Conservation (phyloP, 2,797 vertebrate species). For the Phoxinus dragarum region DNA sequence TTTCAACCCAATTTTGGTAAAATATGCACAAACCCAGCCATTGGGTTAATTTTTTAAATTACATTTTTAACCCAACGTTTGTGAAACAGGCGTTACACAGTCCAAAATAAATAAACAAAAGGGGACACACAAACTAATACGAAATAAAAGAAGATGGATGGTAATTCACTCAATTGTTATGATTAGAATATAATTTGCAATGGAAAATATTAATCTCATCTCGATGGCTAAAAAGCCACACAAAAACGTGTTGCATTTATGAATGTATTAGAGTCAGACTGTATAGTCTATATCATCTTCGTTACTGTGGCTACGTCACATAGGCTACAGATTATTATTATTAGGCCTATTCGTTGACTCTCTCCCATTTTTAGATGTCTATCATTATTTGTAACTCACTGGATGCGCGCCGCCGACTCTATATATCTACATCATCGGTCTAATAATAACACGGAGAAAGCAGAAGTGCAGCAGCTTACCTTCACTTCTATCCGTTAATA, state of each 20-base stretch:
- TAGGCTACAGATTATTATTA: neutral
- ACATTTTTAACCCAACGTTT: too few species aligned
- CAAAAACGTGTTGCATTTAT: neutral
- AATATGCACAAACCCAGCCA: too few species aligned
- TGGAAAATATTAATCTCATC: neutral
- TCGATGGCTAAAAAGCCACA: neutral
- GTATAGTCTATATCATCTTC: neutral
- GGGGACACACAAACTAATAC: neutral
- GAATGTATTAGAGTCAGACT: neutral
- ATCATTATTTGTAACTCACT: neutral
- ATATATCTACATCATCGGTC: neutral
- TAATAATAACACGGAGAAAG: neutral
- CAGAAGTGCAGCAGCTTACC: conserved; percentile 5
- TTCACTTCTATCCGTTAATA: neutral
- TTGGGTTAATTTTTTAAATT: too few species aligned
- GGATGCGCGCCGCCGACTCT: neutral
- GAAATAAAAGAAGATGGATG: neutral
- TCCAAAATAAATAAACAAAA: neutral
- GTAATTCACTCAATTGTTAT: neutral
- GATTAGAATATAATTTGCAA: neutral
- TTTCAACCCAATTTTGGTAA: too few species aligned
- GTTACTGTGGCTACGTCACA: neutral
- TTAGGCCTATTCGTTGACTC: neutral
- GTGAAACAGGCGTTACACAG: neutral
- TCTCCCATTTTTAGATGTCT: neutral